phyloP scores from a whole-genome alignment of 2,888 invertebrate genomes.

The Mythimna vitellina region DNA sequence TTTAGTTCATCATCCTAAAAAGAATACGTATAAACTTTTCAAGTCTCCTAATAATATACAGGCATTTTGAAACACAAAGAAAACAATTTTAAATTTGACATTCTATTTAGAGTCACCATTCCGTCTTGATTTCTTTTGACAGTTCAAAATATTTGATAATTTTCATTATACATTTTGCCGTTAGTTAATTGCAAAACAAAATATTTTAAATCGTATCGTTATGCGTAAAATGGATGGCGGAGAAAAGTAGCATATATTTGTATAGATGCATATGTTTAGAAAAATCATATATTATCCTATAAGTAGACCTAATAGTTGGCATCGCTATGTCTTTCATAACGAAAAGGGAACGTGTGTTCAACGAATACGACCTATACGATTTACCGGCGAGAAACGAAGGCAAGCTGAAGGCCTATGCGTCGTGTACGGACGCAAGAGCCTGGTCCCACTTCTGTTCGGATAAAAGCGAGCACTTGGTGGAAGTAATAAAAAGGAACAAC shows the following conservation, averaged over 20 bases:
- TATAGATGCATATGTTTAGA: constrained; percentile 75
- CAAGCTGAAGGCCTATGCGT: constrained; percentile 89
- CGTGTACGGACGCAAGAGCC: constrained; percentile 90
- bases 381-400: constrained; percentile 88
- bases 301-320: constrained; percentile 71
- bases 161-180: constrained; percentile 80
- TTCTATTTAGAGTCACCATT: constrained; percentile 80
- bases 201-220: constrained; percentile 78
- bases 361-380: constrained; percentile 84
- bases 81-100: constrained; percentile 71
- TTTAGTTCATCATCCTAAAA: not conserved
- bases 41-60: not conserved
- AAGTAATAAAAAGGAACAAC: constrained; percentile 87
- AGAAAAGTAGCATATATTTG: constrained; percentile 77
- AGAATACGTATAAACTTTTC: constrained; percentile 6
- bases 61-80: constrained; percentile 27
- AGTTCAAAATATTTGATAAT: constrained; percentile 84
- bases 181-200: constrained; percentile 74
- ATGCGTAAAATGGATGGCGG: constrained; percentile 84
- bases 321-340: constrained; percentile 87
- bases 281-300: constrained; percentile 71
- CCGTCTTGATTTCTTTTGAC: constrained; percentile 85
- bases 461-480: constrained; percentile 90
- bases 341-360: constrained; percentile 87
- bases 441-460: constrained; percentile 90